Percentiles rank a stretch among this genome's conserved stretches.
Evolutionary conservation across 1,140 invertebrate genomes (phyloP).

Genomic region (Achroia grisella): DNA sequence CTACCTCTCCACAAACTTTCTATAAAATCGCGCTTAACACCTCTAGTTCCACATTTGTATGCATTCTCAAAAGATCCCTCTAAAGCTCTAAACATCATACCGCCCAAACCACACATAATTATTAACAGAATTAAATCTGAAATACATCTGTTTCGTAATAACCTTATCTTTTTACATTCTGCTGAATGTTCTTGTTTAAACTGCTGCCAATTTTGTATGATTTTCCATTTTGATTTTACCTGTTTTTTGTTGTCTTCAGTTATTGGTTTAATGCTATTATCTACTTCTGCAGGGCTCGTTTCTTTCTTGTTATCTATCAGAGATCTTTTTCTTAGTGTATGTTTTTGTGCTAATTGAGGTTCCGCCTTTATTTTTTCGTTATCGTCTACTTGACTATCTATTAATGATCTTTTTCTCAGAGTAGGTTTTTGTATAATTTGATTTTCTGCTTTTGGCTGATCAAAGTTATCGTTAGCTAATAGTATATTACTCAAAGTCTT

Average conservation of each 20-base stretch:
- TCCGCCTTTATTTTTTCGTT: too few species aligned
- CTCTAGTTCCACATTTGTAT: slow-evolving; percentile 90
- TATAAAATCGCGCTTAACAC: slow-evolving; percentile 89
- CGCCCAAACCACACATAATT: slow-evolving; percentile 85
- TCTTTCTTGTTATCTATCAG: slow-evolving; percentile 21
- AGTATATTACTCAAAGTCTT: slow-evolving; percentile 35
- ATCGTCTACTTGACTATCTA: slow-evolving; percentile 11
- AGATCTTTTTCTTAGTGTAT: too few species aligned
- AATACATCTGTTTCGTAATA: slow-evolving; percentile 80
- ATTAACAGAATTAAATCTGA: slow-evolving; percentile 78
- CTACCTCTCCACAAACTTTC: slow-evolving; percentile 86
- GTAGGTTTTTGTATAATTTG: slow-evolving; percentile 31
- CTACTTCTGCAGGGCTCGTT: not conserved
- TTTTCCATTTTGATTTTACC: slow-evolving; percentile 38
- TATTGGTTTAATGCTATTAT: slow-evolving; percentile 23
- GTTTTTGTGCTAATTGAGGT: too few species aligned
- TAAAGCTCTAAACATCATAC: slow-evolving; percentile 83
- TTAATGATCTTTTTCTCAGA: slow-evolving; percentile 44
- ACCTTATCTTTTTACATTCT: slow-evolving; percentile 72
- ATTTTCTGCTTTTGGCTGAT: slow-evolving; percentile 2
- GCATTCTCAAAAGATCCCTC: slow-evolving; percentile 88
- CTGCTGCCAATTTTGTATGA: slow-evolving; percentile 73
- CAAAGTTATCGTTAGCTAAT: slow-evolving; percentile 16
- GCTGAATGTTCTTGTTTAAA: slow-evolving; percentile 75
- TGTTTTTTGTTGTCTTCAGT: slow-evolving; percentile 29